Evolutionary conservation across 2,113 vertebrate species (phyloP).

Genomic region (Pomatorhinus ruficollis): DNA sequence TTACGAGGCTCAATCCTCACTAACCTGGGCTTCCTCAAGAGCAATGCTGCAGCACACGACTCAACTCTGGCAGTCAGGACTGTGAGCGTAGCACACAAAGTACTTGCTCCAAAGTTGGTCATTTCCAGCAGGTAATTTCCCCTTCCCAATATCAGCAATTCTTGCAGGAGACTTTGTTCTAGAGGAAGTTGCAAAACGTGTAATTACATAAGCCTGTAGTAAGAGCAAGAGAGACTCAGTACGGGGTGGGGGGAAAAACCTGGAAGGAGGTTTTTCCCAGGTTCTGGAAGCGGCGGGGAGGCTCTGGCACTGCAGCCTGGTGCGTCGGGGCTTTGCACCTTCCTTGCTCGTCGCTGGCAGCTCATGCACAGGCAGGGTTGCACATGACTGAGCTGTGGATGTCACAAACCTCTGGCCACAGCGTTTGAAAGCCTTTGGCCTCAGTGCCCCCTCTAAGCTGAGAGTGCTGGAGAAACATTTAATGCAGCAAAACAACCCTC

Average conservation of each 20-base stretch:
- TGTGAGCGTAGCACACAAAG: neutral
- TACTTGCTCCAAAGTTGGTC: neutral
- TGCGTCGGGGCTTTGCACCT: fast-evolving
- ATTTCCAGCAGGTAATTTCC: neutral
- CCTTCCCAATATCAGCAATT: neutral
- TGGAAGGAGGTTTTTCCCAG: neutral
- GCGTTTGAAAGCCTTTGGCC: neutral
- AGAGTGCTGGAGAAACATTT: neutral
- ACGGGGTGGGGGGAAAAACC: neutral
- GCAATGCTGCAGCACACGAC: neutral
- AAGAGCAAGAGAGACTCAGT: neutral
- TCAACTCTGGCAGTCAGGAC: neutral
- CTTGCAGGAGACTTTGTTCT: neutral
- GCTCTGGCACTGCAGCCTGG: neutral
- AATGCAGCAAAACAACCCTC: neutral
- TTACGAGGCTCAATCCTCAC: neutral
- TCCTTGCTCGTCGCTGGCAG: neutral
- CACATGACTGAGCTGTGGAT: neutral
- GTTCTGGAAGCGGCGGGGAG: neutral
- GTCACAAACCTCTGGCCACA: neutral
- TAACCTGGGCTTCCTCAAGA: neutral
- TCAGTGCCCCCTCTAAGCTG: neutral
- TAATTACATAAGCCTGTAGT: neutral
- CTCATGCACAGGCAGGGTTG: neutral
- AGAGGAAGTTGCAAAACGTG: neutral